Conservation (phyloP, 2,797 vertebrate genomes). For the Esox lucius region DNA sequence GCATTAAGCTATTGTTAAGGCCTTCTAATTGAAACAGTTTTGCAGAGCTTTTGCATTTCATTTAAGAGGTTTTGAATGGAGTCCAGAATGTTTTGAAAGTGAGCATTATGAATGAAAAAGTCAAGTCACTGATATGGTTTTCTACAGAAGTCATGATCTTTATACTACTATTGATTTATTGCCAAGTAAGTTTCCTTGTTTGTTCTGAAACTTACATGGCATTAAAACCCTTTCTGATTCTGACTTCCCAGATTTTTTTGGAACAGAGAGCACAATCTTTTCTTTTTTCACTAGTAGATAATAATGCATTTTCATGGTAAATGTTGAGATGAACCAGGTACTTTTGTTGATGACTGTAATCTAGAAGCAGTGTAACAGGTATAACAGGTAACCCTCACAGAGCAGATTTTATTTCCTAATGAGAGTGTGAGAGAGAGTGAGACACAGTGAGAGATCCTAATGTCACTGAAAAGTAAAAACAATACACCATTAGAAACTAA, state of each 20-base stretch:
- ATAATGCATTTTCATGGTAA: slow-evolving; percentile 61
- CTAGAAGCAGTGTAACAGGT: slow-evolving; percentile 49
- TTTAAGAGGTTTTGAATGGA: not conserved
- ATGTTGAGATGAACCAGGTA: slow-evolving; percentile 38
- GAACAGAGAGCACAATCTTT: not conserved
- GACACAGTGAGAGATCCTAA: slow-evolving; percentile 17
- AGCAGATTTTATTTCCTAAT: slow-evolving; percentile 36
- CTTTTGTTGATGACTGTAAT: slow-evolving; percentile 46
- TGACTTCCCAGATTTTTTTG: not conserved
- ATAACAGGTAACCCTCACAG: slow-evolving; percentile 57
- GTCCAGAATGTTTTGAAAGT: not conserved
- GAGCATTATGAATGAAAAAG: not conserved
- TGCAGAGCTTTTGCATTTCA: not conserved
- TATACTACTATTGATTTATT: too few relatives aligned
- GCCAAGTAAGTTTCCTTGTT: too few relatives aligned
- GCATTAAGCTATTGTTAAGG: too few relatives aligned
- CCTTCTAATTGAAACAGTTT: too few relatives aligned
- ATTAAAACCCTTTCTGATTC: too few relatives aligned
- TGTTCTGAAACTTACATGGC: too few relatives aligned
- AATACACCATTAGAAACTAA: not conserved
- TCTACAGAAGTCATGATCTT: not conserved
- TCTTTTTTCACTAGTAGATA: not conserved
- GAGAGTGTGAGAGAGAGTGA: slow-evolving; percentile 19
- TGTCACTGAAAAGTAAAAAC: not conserved
- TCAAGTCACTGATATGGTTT: not conserved